phyloP scores from a whole-genome alignment of 2,797 vertebrate genomes.

The Momotus momota region DNA sequence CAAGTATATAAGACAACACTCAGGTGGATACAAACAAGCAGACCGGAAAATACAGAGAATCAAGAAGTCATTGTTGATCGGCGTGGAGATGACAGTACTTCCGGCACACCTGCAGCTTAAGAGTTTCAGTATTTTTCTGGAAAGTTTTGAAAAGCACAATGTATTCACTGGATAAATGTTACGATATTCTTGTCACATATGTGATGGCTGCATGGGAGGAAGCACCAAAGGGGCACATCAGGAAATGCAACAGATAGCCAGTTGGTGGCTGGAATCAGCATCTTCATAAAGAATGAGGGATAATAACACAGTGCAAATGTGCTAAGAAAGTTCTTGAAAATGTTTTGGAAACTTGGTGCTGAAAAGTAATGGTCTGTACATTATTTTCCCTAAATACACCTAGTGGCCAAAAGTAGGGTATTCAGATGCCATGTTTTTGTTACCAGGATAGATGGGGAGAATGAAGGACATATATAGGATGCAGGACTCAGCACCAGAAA shows the following conservation, averaged over 20 bases:
- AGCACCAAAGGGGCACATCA: background rate
- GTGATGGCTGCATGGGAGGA: background rate
- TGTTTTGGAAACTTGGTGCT: background rate
- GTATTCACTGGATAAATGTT: background rate
- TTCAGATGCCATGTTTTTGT: background rate
- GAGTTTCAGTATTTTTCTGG: background rate
- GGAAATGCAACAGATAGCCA: background rate
- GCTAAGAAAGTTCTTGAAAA: background rate
- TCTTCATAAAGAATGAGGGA: background rate
- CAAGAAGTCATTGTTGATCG: background rate
- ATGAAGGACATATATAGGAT: background rate
- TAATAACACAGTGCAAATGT: background rate
- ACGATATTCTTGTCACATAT: background rate
- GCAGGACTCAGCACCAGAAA: background rate
- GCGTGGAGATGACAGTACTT: background rate
- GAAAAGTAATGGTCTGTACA: background rate
- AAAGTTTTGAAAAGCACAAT: conserved; percentile 10
- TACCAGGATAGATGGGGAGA: background rate
- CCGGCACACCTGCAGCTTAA: background rate
- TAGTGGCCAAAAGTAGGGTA: background rate
- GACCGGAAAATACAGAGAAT: background rate
- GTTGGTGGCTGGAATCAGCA: background rate
- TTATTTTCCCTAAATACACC: background rate
- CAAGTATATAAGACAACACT: background rate
- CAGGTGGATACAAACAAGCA: background rate